A percentile compares a stretch with the other conserved stretches of the same genome.
Evolutionary conservation across 1,140 invertebrate species (phyloP).

Genomic region (Drosophila micromelanica): DNA sequence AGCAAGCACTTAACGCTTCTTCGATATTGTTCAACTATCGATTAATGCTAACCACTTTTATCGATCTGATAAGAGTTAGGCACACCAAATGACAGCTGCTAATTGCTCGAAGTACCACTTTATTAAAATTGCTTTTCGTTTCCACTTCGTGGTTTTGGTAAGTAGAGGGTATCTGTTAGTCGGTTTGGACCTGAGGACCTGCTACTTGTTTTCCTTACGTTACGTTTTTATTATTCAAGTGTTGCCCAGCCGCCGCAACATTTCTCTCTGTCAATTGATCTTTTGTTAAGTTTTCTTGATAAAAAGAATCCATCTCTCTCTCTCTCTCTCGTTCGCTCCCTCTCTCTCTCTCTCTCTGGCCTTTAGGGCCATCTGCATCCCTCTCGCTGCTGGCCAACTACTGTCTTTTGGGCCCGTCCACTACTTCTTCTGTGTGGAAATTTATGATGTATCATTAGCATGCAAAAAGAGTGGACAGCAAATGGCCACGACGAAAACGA

Average conservation of each 20-base stretch:
- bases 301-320: constrained; percentile 12
- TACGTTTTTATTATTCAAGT: constrained; percentile 62
- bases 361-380: not conserved
- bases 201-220: constrained; percentile 6
- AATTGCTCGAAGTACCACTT: too few relatives aligned
- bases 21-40: too few relatives aligned
- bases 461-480: constrained; percentile 65
- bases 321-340: not conserved
- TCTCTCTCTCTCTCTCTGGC: constrained; percentile 4
- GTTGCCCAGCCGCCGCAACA: constrained; percentile 57
- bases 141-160: too few relatives aligned
- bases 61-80: too few relatives aligned
- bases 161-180: too few relatives aligned
- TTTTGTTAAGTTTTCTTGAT: constrained; percentile 60
- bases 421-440: constrained; percentile 28
- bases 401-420: not conserved
- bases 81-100: too few relatives aligned
- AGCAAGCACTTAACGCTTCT: too few relatives aligned
- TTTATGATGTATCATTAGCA: constrained; percentile 79
- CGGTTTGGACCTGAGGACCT: too few relatives aligned
- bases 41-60: too few relatives aligned
- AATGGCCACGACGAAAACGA: constrained; percentile 30
- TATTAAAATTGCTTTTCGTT: too few relatives aligned
- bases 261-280: constrained; percentile 68
- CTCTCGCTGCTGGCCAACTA: not conserved